A percentile compares a stretch with the other conserved stretches of the same genome.
Evolutionary conservation across 1,140 invertebrate species (phyloP).

Genomic region (Drosophila jambulina): DNA sequence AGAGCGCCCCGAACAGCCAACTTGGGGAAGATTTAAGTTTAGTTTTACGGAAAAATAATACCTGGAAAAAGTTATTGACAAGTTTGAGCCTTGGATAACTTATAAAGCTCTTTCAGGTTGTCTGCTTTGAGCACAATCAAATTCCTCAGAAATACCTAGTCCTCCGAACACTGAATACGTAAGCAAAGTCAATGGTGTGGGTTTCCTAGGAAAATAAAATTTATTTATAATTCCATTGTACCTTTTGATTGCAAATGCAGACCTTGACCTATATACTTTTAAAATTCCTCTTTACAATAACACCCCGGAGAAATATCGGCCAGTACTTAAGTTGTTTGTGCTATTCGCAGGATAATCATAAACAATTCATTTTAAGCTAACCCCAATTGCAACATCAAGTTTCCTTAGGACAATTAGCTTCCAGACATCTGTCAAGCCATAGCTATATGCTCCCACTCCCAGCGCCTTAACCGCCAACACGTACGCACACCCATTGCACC

Average conservation of each 20-base stretch:
- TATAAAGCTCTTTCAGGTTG: too few species aligned
- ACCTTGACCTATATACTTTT: not conserved
- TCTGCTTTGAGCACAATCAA: not conserved
- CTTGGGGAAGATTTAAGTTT: not conserved
- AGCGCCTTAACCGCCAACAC: not conserved
- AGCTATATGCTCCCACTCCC: not conserved
- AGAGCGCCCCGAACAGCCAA: not conserved
- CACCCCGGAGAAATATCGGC: not conserved
- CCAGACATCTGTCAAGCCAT: constrained; percentile 3
- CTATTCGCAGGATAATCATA: constrained; percentile 1
- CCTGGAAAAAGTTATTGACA: constrained; percentile 15
- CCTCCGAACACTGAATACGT: not conserved
- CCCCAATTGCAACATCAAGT: constrained; percentile 6
- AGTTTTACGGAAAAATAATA: constrained; percentile 6
- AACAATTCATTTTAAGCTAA: constrained; percentile 1
- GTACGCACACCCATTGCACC: constrained; percentile 10
- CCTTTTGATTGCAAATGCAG: not conserved
- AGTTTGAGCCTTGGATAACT: constrained; percentile 4
- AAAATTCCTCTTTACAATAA: not conserved
- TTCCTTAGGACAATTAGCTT: constrained; percentile 10
- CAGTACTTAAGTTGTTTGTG: not conserved
- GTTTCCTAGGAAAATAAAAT: not conserved
- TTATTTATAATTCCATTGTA: not conserved
- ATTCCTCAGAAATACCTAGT: not conserved
- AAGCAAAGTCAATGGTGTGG: not conserved